These are phyloP conservation scores for Orchesellides sinensis DNA, from an alignment of 2,888 invertebrate genomes.

Conservation along the genomic window DNA sequence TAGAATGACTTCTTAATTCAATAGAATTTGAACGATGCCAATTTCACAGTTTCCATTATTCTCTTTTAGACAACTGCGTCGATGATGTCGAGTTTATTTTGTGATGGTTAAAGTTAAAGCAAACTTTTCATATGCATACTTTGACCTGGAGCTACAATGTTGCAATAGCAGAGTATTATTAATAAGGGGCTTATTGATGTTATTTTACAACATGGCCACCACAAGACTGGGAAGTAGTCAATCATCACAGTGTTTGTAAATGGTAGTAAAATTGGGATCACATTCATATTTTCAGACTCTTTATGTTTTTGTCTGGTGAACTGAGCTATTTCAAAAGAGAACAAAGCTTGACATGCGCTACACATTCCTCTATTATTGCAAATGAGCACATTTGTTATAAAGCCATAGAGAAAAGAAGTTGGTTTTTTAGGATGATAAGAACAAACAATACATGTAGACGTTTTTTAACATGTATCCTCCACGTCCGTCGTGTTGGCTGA, in stretches of 20 bases:
- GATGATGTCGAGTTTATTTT: neutral
- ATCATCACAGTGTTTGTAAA: conserved; percentile 51
- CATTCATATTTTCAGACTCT: conserved; percentile 23
- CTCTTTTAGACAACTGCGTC: conserved; percentile 6
- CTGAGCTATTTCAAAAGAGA: conserved; percentile 32
- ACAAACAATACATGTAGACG: conserved; percentile 20
- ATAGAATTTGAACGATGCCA: conserved; percentile 26
- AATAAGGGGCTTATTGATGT: neutral
- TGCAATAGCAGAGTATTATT: neutral
- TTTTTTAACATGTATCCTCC: conserved; percentile 3
- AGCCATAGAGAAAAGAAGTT: neutral
- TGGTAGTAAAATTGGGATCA: conserved; percentile 46
- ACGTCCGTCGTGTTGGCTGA: neutral
- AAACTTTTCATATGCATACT: too few relatives aligned
- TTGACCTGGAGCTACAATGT: conserved; percentile 50
- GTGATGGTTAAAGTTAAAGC: too few relatives aligned
- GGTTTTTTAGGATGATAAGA: neutral
- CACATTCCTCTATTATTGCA: conserved; percentile 41
- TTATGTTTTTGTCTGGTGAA: conserved; percentile 40
- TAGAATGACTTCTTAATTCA: conserved; percentile 26
- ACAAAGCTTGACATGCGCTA: conserved; percentile 48
- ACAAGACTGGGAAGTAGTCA: conserved; percentile 42
- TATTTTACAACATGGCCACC: conserved; percentile 23
- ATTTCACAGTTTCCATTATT: conserved; percentile 40
- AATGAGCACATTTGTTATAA: conserved; percentile 46